These are phyloP conservation scores for Megalops atlanticus DNA, from an alignment of 2,113 vertebrate genomes.

Conservation along the genomic window DNA sequence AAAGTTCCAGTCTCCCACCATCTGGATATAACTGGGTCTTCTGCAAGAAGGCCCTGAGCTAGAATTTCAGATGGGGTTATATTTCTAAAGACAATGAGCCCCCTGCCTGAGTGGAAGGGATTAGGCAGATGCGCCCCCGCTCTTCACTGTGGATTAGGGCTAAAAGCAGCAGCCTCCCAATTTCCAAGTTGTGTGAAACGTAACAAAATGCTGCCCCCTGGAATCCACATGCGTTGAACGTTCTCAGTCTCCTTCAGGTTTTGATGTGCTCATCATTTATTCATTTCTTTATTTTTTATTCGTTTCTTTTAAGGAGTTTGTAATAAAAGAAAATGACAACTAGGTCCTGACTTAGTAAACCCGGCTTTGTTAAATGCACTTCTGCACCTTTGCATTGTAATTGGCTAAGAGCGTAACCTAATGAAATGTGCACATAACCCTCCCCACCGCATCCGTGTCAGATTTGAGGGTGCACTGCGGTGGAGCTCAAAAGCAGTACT, in stretches of 20 bases:
- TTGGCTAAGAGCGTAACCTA: too few species aligned
- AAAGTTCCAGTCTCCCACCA: conserved; percentile 59
- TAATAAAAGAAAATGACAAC: too few species aligned
- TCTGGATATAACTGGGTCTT: conserved; percentile 62
- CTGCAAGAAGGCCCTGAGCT: conserved; percentile 47
- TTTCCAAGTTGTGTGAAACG: conserved; percentile 37
- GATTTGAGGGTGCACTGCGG: not conserved
- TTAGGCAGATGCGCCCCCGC: conserved; percentile 66
- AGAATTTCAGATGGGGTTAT: conserved; percentile 53
- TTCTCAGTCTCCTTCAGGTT: too few species aligned
- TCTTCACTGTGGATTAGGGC: conserved; percentile 67
- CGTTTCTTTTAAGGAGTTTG: too few species aligned
- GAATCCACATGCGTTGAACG: too few species aligned
- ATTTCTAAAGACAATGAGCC: conserved; percentile 69
- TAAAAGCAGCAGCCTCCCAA: conserved; percentile 64
- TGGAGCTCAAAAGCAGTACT: conserved; percentile 62
- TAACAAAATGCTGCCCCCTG: conserved; percentile 23
- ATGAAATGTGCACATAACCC: too few species aligned
- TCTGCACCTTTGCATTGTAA: too few species aligned
- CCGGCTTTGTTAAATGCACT: too few species aligned
- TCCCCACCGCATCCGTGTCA: too few species aligned
- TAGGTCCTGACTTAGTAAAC: too few species aligned
- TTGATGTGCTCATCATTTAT: too few species aligned
- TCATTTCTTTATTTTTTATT: too few species aligned
- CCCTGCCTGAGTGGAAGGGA: conserved; percentile 60